Base-by-base conservation (phyloP, 2,113 vertebrate genomes). In the Seriola aureovittata region DNA sequence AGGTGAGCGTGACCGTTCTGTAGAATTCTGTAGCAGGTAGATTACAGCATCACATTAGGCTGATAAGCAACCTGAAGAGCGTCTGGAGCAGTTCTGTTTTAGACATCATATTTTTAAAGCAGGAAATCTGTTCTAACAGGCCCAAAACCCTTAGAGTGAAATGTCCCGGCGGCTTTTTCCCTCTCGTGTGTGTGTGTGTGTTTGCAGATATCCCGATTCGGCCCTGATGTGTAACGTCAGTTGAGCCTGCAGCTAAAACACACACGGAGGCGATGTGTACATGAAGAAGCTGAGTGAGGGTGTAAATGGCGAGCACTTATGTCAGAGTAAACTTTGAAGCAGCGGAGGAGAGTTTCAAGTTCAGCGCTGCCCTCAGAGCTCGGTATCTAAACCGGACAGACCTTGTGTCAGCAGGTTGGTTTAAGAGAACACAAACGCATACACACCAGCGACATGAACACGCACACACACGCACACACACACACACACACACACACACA, bases 361-460 rank as follows among this genome's bases (percentile, higher is more conserved):
- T 88, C 76, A 76, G 81, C 76, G 17, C 25, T 50, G 80, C 82
- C 88, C 76, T 38, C 52, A 8, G 82, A 32, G 83, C 71, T 80
- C 36, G 42, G 62, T 67, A 81, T 88, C 89, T 85, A 46, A 85
- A 73, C 52, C 60, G 86, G 89, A 93, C 86, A 89, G 84, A 91
- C 89, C 72, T 90, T 50, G 82, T 81, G 92, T 95, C 95, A 95
- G 94, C 92, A 91, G 85, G 81, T 87, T 92, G 91, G 82, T 92
- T 94, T 93, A 93, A 88, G 84, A 89, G 88, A 91, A 85, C 63
- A 38, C 81, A 67, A 52, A 74, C 83, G 36, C 75, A 75, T 64
- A 85, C 87, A 84, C 85, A 82, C 52, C 72, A 71, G 66, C 57
- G 4, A 69, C 85, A 52, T 64, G 14, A 21, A 75, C 62, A 54